These are phyloP conservation scores for Saccopteryx leptura DNA, from an alignment of 2,113 vertebrate genomes.

Conservation along the genomic window DNA sequence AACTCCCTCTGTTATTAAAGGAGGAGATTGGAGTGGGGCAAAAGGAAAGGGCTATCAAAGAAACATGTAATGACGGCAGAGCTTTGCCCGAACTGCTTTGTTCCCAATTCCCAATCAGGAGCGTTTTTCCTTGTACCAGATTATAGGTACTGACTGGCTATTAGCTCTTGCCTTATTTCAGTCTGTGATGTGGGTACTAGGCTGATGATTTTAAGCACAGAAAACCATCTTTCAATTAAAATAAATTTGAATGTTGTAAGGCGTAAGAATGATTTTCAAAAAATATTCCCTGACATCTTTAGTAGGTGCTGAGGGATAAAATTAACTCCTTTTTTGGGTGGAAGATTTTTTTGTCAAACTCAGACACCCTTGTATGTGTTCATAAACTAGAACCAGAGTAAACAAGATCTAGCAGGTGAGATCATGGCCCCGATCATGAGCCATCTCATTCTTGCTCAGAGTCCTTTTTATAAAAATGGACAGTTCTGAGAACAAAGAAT, in stretches of 20 bases:
- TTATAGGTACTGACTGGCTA: background rate
- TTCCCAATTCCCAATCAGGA: background rate
- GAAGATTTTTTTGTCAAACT: conserved; percentile 34
- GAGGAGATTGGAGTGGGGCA: conserved; percentile 8
- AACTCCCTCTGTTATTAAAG: conserved; percentile 34
- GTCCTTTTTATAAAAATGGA: conserved; percentile 42
- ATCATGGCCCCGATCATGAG: background rate
- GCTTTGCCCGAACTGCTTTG: background rate
- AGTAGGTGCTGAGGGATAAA: background rate
- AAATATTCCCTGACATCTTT: background rate
- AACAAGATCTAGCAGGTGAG: background rate
- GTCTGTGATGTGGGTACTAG: background rate
- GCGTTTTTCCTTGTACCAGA: background rate
- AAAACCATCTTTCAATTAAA: conserved; percentile 48
- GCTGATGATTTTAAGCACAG: conserved; percentile 46
- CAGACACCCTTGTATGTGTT: background rate
- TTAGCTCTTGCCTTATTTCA: background rate
- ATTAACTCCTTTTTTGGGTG: conserved; percentile 3
- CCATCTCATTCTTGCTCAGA: background rate
- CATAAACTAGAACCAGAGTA: conserved; percentile 47
- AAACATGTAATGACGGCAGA: background rate
- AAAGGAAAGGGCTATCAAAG: conserved; percentile 39
- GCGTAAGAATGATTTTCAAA: background rate
- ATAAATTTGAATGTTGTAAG: conserved; percentile 35
- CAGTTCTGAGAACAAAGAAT: conserved; percentile 29